Percentiles rank a stretch among this genome's conserved stretches.
These are phyloP conservation scores for Solenopsis invicta DNA, from an alignment of 1,140 invertebrate genomes.

Conservation along the genomic window DNA sequence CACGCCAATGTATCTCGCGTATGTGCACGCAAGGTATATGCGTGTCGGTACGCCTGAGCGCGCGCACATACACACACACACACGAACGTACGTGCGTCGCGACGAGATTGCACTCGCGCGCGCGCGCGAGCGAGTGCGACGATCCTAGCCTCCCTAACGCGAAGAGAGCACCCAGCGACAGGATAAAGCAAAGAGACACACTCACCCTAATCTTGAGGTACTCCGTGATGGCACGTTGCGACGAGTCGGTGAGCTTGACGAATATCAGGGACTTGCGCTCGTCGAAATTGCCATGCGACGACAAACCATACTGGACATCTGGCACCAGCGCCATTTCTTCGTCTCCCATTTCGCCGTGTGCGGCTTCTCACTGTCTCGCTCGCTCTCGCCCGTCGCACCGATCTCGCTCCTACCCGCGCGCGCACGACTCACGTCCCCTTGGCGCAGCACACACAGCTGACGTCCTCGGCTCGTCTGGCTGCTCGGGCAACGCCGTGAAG, in stretches of 20 bases:
- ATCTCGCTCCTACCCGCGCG: conserved; percentile 35
- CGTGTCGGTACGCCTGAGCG: conserved; percentile 7
- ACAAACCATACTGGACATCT: conserved; percentile 98
- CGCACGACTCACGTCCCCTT: conserved; percentile 38
- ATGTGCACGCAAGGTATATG: conserved; percentile 10
- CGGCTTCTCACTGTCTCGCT: conserved; percentile 77
- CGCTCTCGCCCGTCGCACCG: neutral
- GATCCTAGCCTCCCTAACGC: conserved; percentile 60
- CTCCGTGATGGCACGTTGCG: conserved; percentile 95
- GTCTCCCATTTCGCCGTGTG: conserved; percentile 75
- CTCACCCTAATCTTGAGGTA: conserved; percentile 95
- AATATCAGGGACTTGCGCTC: conserved; percentile 96
- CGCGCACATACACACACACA: conserved; percentile 15
- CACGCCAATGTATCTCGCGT: conserved; percentile 49
- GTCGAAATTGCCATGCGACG: conserved; percentile 94
- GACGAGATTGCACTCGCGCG: neutral
- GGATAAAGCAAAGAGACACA: conserved; percentile 64
- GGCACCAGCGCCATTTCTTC: conserved; percentile 96
- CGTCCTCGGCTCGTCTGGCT: conserved; percentile 64
- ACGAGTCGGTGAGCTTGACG: conserved; percentile 98
- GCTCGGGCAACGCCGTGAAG: conserved; percentile 14
- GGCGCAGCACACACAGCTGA: conserved; percentile 81
- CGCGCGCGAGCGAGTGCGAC: conserved; percentile 1
- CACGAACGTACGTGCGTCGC: neutral
- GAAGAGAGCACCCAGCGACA: neutral